These are phyloP conservation scores for Anhinga anhinga DNA, from an alignment of 2,113 vertebrate species.

Conservation along the genomic window DNA sequence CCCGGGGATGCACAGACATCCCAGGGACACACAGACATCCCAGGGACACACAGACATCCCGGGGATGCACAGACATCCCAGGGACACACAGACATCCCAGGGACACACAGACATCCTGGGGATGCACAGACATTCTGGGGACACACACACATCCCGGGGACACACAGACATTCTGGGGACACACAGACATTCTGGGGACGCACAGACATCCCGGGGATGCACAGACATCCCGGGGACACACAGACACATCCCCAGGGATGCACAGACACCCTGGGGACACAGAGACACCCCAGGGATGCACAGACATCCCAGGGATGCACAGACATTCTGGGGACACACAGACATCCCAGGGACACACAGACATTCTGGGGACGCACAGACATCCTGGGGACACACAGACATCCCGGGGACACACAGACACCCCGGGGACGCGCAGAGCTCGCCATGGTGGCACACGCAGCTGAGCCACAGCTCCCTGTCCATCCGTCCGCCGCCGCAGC, in stretches of 20 bases:
- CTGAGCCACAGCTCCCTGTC: not conserved
- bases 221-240: fast-evolving
- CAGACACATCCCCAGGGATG: fast-evolving
- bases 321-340: not conserved
- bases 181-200: not conserved
- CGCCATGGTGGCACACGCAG: fast-evolving
- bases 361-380: not conserved
- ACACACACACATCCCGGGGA: not conserved
- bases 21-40: too few species aligned
- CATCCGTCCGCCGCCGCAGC: fast-evolving
- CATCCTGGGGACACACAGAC: not conserved
- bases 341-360: not conserved
- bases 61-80: fast-evolving
- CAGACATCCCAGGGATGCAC: not conserved
- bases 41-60: fast-evolving
- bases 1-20: not conserved
- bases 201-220: fast-evolving
- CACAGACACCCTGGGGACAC: too few species aligned
- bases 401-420: not conserved
- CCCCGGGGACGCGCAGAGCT: fast-evolving
- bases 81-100: not conserved
- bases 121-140: not conserved
- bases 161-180: not conserved
- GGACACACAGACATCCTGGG: not conserved
- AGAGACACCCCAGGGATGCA: not conserved